Base-by-base conservation (phyloP, 2,113 vertebrate species). In the Bungarus multicinctus region DNA sequence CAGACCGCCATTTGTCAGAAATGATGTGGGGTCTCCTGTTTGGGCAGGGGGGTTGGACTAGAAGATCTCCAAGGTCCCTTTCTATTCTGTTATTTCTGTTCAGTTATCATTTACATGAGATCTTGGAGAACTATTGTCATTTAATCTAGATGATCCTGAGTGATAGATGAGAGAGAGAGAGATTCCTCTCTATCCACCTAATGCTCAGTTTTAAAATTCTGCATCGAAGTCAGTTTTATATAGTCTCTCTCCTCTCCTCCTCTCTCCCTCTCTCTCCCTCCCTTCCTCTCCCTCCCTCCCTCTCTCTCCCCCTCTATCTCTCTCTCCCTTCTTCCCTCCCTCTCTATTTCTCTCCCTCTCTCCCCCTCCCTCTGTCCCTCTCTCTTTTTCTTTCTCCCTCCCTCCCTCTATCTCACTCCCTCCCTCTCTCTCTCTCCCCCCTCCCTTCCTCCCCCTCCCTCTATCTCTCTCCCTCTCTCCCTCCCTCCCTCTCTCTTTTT, bases 281-380 rank as follows among this genome's bases (percentile, higher is more conserved):
- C 10, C 25, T 1, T 25, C 1, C 25, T 60, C 25, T 10, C 25
- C 0, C 23, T 10, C 25, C 0, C 57, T 3, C 23, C 1, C 57
- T 45, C 30, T 10, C 7, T 7, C 58, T 0, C 57, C 3, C 8
- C 2, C 23, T 25, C 23, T 2, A 8, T 25, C 0, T 2, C 25
- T 60, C 25, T 3, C 25, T 11, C 25, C 0, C 10, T 60, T 25
- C 11, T 2, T 6, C 5, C 45, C 45, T 47, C 5, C 8, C 45
- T 50, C 10, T 30, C 10, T 30, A 1, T 12, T 23, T 25, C 23
- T 1, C 2, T 25, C 22, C 0, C 7, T 25, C 22, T 2, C 7
- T 9, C 23, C 3, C 57, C 2, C 23, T 1, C 23, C 0, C 1
- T 18, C 54, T 27, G 3, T 1, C 57, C 3, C 57, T 3, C 57